Percentiles rank a stretch among this genome's conserved stretches.
These are phyloP conservation scores for Myxocyprinus asiaticus DNA, from an alignment of 2,113 vertebrate genomes.

Conservation along the genomic window DNA sequence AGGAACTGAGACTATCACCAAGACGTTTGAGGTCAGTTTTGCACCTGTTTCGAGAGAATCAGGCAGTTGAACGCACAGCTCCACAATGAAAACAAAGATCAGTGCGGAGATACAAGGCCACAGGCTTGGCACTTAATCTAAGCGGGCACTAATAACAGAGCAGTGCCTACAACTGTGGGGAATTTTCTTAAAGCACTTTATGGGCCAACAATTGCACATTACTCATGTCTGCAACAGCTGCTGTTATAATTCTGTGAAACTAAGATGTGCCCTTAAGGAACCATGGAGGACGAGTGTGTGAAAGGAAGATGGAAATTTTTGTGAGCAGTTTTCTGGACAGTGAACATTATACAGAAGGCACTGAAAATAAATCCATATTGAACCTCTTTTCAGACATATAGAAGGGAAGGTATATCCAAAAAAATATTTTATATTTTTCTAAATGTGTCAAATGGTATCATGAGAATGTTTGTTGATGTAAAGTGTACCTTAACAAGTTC, in stretches of 20 bases:
- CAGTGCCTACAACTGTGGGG: conserved; percentile 23
- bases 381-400: neutral
- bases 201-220: conserved; percentile 33
- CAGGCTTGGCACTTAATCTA: conserved; percentile 22
- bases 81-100: conserved; percentile 37
- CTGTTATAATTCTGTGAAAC: conserved; percentile 2
- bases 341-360: neutral
- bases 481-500: neutral
- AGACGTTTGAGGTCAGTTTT: conserved; percentile 6
- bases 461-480: no score
- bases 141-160: conserved; percentile 18
- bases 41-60: conserved; percentile 40
- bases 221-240: conserved; percentile 40
- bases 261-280: conserved; percentile 21
- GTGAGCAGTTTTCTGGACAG: conserved; percentile 15
- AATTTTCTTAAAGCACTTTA: conserved; percentile 32
- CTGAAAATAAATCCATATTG: neutral
- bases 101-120: conserved; percentile 4
- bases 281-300: conserved; percentile 21
- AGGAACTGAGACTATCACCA: conserved; percentile 13
- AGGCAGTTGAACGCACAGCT: conserved; percentile 25
- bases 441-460: neutral
- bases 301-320: conserved; percentile 2
- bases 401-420: neutral
- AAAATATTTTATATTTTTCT: neutral